phyloP scores from a whole-genome alignment of 2,888 invertebrate genomes.

The Andrena minutula region DNA sequence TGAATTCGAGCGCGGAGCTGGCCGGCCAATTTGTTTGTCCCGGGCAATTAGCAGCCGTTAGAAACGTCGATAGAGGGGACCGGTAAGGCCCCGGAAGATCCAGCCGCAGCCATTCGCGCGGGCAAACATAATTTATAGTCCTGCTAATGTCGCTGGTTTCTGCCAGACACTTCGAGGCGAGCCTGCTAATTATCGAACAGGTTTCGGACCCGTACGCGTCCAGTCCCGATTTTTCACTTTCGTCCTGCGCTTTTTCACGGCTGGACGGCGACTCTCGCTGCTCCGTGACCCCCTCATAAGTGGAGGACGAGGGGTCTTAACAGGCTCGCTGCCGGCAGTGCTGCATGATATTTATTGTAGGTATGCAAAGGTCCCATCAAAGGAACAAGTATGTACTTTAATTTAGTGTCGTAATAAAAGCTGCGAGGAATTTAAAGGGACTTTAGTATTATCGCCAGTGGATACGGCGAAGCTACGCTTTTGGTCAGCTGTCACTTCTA shows the following conservation, averaged over 20 bases:
- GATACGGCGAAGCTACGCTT: no score
- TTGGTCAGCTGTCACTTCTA: no score
- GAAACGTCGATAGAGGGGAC: conserved; percentile 10
- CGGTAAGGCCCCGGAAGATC: conserved; percentile 39
- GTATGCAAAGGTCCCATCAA: no score
- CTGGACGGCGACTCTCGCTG: background rate
- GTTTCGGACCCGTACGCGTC: conserved; percentile 26
- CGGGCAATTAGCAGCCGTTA: conserved; percentile 16
- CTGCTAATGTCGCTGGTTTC: conserved; percentile 35
- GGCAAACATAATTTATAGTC: conserved; percentile 43
- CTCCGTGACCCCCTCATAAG: background rate
- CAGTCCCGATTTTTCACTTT: conserved; percentile 42
- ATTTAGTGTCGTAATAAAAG: no score
- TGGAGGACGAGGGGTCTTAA: background rate
- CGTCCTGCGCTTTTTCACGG: conserved; percentile 11
- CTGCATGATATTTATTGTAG: background rate
- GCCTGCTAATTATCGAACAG: conserved; percentile 55
- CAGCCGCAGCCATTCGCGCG: background rate
- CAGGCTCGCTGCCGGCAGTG: background rate
- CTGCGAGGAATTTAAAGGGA: no score
- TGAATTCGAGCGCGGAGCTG: background rate
- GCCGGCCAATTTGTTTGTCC: conserved; percentile 13
- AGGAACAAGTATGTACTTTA: no score
- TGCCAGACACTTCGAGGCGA: conserved; percentile 40
- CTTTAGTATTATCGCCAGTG: no score